Percentiles rank a stretch among this genome's conserved stretches.
phyloP scores from a whole-genome alignment of 2,797 vertebrate species.

The Saguinus oedipus region DNA sequence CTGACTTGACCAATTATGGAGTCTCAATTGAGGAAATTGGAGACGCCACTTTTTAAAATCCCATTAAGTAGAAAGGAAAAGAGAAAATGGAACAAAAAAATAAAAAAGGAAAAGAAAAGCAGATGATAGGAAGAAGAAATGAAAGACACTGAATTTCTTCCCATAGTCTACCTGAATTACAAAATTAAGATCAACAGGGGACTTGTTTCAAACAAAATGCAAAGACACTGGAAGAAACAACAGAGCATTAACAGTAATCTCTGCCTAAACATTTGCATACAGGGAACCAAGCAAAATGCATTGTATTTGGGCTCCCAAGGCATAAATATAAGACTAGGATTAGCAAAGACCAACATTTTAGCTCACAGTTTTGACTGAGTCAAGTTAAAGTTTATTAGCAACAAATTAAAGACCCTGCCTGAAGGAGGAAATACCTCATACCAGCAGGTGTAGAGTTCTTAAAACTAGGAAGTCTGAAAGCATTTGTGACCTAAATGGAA shows the following conservation, averaged over 20 bases:
- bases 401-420: neutral
- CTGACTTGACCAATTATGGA: neutral
- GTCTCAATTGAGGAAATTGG: neutral
- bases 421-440: neutral
- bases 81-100: neutral
- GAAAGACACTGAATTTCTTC: neutral
- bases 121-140: neutral
- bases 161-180: neutral
- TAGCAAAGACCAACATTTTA: neutral
- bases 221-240: neutral
- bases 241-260: neutral
- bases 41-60: neutral
- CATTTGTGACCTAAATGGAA: neutral
- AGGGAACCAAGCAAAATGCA: neutral
- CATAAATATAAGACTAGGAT: neutral
- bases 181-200: neutral
- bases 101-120: neutral
- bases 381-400: neutral
- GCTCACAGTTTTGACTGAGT: neutral
- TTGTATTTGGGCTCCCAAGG: neutral
- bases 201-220: neutral
- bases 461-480: constrained; percentile 4
- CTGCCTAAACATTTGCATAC: neutral
- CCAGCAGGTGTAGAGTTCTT: neutral
- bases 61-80: neutral